Base-by-base conservation (phyloP, 2,113 vertebrate genomes). In the Dipodomys spectabilis region DNA sequence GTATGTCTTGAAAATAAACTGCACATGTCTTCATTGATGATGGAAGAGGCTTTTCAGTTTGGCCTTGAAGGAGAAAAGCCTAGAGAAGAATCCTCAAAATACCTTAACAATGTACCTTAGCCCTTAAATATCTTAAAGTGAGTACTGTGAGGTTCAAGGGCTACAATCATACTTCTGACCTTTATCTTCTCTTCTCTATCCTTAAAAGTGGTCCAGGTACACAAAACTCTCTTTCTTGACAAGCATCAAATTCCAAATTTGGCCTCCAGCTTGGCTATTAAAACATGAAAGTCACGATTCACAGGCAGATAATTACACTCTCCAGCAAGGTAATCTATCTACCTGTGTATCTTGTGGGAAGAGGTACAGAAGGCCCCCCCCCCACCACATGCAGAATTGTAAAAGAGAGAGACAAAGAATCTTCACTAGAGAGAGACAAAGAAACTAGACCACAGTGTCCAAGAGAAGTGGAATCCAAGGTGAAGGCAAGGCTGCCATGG, bases 1-100 rank as follows among this genome's bases (percentile, higher is more conserved):
- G 1, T 82, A 20, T 89, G 39, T 79, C 19, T 72, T 86, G 18
- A 32, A 67, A 96, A 86, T 64, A 73, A 88, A 81, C 0, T 86
- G 45, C 71, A 10, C 20, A 91, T 90, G 27, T 86, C 18, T 60
- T 88, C 44, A 35, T 49, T 49, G 64, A 27, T 81, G 20, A 9
- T 73, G 73, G 25, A 7, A 64, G 57, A 65, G 91, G 1, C 9
- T 53, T 11, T 93, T 84, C 13, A n/a, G 53, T 84, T 89, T 93
- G 23, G 20, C 3, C 57, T 89, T 86, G 84, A 35, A 45, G 68
- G 57, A 65, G 72, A 75, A 75, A n/a, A 23, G 45, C 68, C 90
- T 88, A 32, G 86, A 86, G 16, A 92, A 71, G 10, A 1, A 7
- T 5, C 68, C 20, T 93, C 88, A 93, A 88, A 35, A 45, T 64